Evolutionary conservation across 2,797 vertebrate species (phyloP).

Genomic region (Rallus crepitans): DNA sequence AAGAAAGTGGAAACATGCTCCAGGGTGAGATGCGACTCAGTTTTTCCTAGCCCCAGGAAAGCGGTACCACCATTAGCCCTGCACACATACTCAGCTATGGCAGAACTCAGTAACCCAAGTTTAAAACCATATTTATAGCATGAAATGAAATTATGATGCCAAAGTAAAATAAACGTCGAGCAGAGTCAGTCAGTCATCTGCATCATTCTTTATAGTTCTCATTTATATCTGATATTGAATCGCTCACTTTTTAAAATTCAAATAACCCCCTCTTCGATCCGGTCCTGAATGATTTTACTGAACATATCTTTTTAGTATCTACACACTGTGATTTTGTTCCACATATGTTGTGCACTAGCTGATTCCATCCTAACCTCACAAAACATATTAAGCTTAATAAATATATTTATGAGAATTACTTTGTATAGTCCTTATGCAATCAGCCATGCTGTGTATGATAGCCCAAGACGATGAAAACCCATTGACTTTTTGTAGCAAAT

Average conservation of each 20-base stretch:
- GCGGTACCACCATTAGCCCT: neutral
- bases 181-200: conserved; percentile 50
- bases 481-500: conserved; percentile 94
- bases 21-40: neutral
- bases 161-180: conserved; percentile 43
- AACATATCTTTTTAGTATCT: conserved; percentile 71
- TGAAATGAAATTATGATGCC: conserved; percentile 57
- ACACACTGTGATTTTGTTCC: conserved; percentile 74
- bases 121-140: conserved; percentile 29
- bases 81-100: neutral
- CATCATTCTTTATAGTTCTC: conserved; percentile 49
- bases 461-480: conserved; percentile 90
- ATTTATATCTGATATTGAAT: conserved; percentile 67
- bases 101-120: neutral
- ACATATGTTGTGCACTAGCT: conserved; percentile 79
- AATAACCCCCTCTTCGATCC: conserved; percentile 54
- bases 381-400: conserved; percentile 92
- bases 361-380: conserved; percentile 83
- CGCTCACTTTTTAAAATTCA: conserved; percentile 65
- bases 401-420: conserved; percentile 93
- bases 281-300: conserved; percentile 61
- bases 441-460: conserved; percentile 89
- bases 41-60: neutral
- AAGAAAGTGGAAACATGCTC: neutral
- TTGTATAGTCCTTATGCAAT: conserved; percentile 91